Conservation (phyloP, 2,113 vertebrate genomes). For the Anas platyrhynchos region DNA sequence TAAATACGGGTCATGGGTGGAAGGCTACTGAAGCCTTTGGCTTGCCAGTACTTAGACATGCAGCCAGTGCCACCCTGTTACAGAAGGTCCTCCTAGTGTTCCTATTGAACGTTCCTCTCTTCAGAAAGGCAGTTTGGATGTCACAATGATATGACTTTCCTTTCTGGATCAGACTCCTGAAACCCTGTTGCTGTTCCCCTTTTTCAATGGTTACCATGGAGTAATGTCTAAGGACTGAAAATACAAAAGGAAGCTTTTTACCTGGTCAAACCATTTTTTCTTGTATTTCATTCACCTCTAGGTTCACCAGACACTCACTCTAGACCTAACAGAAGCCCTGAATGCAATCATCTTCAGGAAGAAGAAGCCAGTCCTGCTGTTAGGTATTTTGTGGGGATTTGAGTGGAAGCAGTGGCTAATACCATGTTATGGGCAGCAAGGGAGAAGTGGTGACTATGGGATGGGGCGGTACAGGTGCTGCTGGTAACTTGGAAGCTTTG, state of each 20-base stretch:
- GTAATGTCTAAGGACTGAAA: not conserved
- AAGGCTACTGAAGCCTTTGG: not conserved
- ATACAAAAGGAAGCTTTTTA: not conserved
- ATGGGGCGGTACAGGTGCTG: not conserved
- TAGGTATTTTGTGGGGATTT: constrained; percentile 79
- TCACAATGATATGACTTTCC: not conserved
- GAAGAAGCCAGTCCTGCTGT: constrained; percentile 80
- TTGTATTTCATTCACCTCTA: constrained; percentile 41
- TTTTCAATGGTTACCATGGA: not conserved
- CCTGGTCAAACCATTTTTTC: not conserved
- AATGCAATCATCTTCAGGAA: constrained; percentile 81
- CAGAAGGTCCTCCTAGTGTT: not conserved
- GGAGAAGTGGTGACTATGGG: not conserved
- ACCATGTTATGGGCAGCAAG: not conserved
- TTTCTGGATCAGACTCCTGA: not conserved
- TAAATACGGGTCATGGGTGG: not conserved
- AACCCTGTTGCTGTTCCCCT: not conserved
- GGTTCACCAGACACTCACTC: constrained; percentile 85
- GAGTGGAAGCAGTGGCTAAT: not conserved
- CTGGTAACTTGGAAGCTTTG: not conserved
- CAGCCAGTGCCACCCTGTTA: not conserved
- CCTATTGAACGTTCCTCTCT: not conserved
- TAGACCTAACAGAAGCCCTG: constrained; percentile 84
- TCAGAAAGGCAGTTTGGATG: not conserved
- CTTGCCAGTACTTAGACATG: not conserved